Conservation (phyloP, 1,140 invertebrate genomes). For the Palaemon carinicauda region DNA sequence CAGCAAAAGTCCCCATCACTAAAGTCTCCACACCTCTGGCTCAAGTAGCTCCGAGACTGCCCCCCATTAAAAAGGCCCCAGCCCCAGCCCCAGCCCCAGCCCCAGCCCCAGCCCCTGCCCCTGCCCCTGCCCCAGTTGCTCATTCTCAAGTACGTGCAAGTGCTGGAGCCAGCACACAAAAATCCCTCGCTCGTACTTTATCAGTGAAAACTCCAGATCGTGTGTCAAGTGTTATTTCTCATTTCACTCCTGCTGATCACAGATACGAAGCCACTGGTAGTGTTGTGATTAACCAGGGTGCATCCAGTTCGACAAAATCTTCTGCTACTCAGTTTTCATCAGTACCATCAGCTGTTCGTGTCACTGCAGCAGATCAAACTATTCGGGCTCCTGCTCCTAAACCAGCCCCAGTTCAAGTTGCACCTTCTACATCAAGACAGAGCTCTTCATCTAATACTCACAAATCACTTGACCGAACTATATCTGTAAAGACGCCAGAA, state of each 20-base stretch:
- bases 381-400: neutral
- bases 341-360: neutral
- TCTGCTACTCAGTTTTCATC: neutral
- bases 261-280: neutral
- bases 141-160: neutral
- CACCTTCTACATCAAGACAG: too few relatives aligned
- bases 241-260: neutral
- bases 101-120: neutral
- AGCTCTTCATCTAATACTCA: neutral
- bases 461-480: conserved; percentile 39
- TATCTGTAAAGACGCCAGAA: conserved; percentile 50
- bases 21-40: too few relatives aligned
- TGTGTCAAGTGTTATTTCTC: neutral
- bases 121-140: neutral
- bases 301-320: neutral
- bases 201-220: neutral
- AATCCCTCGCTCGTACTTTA: neutral
- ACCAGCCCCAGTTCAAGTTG: neutral
- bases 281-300: neutral
- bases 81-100: neutral
- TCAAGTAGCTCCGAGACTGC: neutral
- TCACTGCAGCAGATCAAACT: neutral
- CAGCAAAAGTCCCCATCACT: neutral
- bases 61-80: neutral
- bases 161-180: neutral